Evolutionary conservation across 35 echinoderm and acorn worm genomes (phyloP).

Genomic region (Anneissia japonica): DNA sequence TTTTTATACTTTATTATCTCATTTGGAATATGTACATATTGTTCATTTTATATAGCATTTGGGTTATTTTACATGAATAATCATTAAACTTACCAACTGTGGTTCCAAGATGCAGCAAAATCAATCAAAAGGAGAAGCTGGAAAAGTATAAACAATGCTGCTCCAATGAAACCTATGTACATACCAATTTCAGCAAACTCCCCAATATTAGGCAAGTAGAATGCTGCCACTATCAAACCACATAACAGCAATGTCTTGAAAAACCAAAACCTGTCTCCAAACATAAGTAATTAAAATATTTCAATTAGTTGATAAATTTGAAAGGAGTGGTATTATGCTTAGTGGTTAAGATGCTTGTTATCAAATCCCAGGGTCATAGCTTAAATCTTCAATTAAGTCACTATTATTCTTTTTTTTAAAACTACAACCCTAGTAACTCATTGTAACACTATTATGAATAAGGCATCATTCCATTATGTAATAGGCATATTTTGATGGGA

Average conservation of each 20-base stretch:
- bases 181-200: slow-evolving; percentile 40
- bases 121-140: slow-evolving; percentile 88
- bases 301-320: background rate
- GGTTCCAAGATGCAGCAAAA: slow-evolving; percentile 79
- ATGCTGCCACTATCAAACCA: slow-evolving; percentile 47
- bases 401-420: too few relatives aligned
- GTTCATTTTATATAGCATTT: too few relatives aligned
- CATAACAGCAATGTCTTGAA: slow-evolving; percentile 59
- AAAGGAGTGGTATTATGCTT: background rate
- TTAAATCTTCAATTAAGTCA: too few relatives aligned
- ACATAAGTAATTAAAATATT: background rate
- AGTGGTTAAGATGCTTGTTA: too few relatives aligned
- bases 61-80: too few relatives aligned
- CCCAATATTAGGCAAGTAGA: slow-evolving; percentile 56
- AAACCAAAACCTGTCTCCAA: slow-evolving; percentile 57
- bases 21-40: too few relatives aligned
- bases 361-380: too few relatives aligned
- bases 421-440: too few relatives aligned
- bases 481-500: too few relatives aligned
- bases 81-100: slow-evolving; percentile 63
- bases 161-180: slow-evolving; percentile 70
- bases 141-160: slow-evolving; percentile 72
- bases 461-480: too few relatives aligned
- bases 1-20: too few relatives aligned
- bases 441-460: too few relatives aligned